Evolutionary conservation across 1,140 invertebrate genomes (phyloP).

Genomic region (Formica selysi): DNA sequence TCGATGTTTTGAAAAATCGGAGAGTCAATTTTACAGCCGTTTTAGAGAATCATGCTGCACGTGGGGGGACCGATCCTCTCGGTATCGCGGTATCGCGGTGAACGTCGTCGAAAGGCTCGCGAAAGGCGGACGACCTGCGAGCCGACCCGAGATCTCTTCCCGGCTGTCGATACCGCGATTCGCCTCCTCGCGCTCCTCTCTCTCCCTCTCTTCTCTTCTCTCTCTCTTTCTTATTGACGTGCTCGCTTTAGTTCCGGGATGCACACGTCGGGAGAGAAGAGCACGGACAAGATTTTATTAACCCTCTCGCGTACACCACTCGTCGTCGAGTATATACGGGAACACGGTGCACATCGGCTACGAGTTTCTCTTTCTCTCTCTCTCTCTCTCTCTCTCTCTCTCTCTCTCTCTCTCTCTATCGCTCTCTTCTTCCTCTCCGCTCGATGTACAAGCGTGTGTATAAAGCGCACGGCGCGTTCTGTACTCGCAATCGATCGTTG

Average conservation of each 20-base stretch:
- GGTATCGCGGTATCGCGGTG: slow-evolving; percentile 4
- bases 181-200: slow-evolving; percentile 33
- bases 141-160: slow-evolving; percentile 37
- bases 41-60: neutral
- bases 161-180: slow-evolving; percentile 50
- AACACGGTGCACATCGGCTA: slow-evolving; percentile 54
- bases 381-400: neutral
- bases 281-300: slow-evolving; percentile 73
- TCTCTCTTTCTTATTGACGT: slow-evolving; percentile 51
- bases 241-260: slow-evolving; percentile 68
- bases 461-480: slow-evolving; percentile 62
- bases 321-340: slow-evolving; percentile 65
- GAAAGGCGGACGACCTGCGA: slow-evolving; percentile 26
- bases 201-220: slow-evolving; percentile 41
- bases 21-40: neutral
- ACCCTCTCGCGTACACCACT: slow-evolving; percentile 65
- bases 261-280: slow-evolving; percentile 43
- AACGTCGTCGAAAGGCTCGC: slow-evolving; percentile 5
- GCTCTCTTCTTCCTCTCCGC: slow-evolving; percentile 1
- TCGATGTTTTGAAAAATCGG: neutral
- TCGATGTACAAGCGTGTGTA: slow-evolving; percentile 62
- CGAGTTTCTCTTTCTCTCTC: slow-evolving; percentile 46
- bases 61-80: slow-evolving; percentile 7
- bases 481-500: slow-evolving; percentile 74
- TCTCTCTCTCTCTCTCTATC: neutral